Percentiles rank a stretch among this genome's conserved stretches.
Conservation (phyloP, 2,888 invertebrate genomes). For the Plusia festucae region DNA sequence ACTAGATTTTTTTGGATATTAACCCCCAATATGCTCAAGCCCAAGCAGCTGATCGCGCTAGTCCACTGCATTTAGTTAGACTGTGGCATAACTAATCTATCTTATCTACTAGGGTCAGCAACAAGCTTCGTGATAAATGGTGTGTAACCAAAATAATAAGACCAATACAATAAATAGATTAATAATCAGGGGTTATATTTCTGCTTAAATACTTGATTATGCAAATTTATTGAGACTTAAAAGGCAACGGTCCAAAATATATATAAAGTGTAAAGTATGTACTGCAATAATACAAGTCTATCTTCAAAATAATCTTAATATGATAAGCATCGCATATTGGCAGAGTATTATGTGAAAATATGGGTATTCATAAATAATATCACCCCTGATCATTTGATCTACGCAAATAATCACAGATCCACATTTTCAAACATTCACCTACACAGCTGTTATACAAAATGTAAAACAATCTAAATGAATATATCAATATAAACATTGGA, state of each 20-base stretch:
- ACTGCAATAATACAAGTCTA: too few relatives aligned
- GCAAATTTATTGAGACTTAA: neutral
- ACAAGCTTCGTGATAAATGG: constrained; percentile 54
- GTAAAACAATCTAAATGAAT: constrained; percentile 32
- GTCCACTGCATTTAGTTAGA: constrained; percentile 32
- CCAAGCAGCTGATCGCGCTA: neutral
- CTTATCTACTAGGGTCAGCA: constrained; percentile 57
- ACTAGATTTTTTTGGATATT: neutral
- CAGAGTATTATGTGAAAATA: constrained; percentile 19
- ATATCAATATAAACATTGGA: constrained; percentile 31
- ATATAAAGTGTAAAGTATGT: too few relatives aligned
- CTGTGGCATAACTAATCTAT: constrained; percentile 53
- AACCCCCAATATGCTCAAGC: neutral
- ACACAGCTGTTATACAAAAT: constrained; percentile 32
- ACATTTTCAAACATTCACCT: constrained; percentile 33
- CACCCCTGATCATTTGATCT: constrained; percentile 45
- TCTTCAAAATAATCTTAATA: neutral
- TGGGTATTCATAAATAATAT: constrained; percentile 15
- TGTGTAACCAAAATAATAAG: constrained; percentile 38
- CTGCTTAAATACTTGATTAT: too few relatives aligned
- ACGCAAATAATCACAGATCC: constrained; percentile 53
- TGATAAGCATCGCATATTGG: constrained; percentile 18
- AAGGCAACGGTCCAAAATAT: neutral
- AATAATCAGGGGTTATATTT: constrained; percentile 32
- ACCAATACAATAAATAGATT: constrained; percentile 38